Evolutionary conservation across 2,888 invertebrate species (phyloP).

Genomic region (Loripinus fragilis): DNA sequence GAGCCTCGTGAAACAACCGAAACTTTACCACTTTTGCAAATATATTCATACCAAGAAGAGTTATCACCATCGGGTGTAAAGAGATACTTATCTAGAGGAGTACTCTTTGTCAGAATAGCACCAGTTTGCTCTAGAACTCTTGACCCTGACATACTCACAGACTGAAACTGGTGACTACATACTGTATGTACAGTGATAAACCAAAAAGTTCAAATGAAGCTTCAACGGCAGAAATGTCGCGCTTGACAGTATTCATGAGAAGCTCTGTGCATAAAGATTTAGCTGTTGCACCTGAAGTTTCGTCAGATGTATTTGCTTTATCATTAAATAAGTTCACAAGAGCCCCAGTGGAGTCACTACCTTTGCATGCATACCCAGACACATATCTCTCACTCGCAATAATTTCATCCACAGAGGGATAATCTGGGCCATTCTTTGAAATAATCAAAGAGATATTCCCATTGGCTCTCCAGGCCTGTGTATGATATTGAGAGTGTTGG

Average conservation of each 20-base stretch:
- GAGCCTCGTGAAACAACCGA: constrained; percentile 16
- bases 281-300: constrained; percentile 9
- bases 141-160: constrained; percentile 45
- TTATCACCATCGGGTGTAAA: neutral
- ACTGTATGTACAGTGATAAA: constrained; percentile 38
- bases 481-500: constrained; percentile 26
- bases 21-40: constrained; percentile 26
- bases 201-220: constrained; percentile 48
- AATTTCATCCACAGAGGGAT: constrained; percentile 49
- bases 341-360: neutral
- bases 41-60: constrained; percentile 24
- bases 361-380: neutral
- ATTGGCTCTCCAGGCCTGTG: constrained; percentile 28
- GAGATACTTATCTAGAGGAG: constrained; percentile 37
- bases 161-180: constrained; percentile 47
- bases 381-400: constrained; percentile 21
- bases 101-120: constrained; percentile 30
- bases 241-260: constrained; percentile 48
- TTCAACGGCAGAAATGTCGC: constrained; percentile 50
- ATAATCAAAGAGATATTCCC: constrained; percentile 13
- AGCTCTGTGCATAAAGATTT: constrained; percentile 44
- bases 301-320: neutral
- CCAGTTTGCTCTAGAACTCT: constrained; percentile 35
- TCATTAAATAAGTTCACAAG: neutral
- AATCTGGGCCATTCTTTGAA: constrained; percentile 5